Conservation (phyloP, 2,797 vertebrate species). For the Pseudochirops cupreus region DNA sequence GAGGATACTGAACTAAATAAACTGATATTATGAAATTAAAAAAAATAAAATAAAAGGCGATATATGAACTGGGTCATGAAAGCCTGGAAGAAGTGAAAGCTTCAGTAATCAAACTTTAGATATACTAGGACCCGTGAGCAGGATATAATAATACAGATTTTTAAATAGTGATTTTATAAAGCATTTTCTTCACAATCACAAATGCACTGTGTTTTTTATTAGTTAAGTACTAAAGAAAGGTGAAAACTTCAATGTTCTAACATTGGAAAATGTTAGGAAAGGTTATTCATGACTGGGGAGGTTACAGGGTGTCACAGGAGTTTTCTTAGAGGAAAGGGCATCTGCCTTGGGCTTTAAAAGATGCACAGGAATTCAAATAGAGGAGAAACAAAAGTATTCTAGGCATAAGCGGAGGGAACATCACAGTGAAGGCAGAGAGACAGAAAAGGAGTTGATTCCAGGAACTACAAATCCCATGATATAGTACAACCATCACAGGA, state of each 20-base stretch:
- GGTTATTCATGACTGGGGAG: neutral
- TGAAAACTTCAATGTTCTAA: neutral
- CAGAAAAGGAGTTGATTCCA: neutral
- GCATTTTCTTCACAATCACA: neutral
- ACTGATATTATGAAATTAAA: no score
- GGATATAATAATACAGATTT: neutral
- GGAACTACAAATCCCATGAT: neutral
- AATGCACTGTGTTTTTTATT: neutral
- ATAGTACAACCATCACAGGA: neutral
- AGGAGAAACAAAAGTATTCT: neutral
- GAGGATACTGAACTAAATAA: no score
- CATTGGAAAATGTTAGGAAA: neutral
- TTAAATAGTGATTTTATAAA: neutral
- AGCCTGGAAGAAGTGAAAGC: neutral
- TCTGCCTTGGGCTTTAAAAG: neutral
- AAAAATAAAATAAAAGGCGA: neutral
- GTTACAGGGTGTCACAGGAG: neutral
- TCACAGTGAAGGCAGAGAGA: neutral
- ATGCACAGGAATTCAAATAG: neutral
- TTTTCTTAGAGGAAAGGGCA: neutral
- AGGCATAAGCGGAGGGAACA: neutral
- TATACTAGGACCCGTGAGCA: neutral
- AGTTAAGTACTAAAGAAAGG: neutral
- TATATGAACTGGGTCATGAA: neutral
- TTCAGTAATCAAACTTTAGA: neutral